Conservation (phyloP, 2,888 invertebrate genomes). For the Cephus rjabovi region DNA sequence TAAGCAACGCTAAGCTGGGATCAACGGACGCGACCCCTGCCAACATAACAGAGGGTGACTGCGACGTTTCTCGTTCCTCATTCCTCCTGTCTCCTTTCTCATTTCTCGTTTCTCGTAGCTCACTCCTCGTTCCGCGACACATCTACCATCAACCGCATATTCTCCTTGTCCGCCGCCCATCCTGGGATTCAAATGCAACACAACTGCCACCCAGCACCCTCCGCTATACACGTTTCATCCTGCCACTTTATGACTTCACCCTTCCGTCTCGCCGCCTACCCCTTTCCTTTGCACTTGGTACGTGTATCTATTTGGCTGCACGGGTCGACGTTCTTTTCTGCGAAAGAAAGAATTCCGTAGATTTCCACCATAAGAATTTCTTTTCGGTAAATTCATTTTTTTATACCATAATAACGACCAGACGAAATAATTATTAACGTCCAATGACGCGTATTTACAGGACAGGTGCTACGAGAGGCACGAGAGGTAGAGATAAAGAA, state of each 20-base stretch:
- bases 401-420: not conserved
- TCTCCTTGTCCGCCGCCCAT: constrained; percentile 34
- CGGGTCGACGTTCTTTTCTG: not conserved
- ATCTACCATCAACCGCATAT: constrained; percentile 21
- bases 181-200: constrained; percentile 40
- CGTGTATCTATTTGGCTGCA: not conserved
- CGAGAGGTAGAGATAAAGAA: not conserved
- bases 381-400: not conserved
- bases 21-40: constrained; percentile 57
- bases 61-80: constrained; percentile 24
- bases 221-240: not conserved
- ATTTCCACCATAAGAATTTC: not conserved
- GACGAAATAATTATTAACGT: not conserved
- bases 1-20: constrained; percentile 50
- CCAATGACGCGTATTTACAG: not conserved
- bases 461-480: not conserved
- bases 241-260: not conserved
- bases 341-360: not conserved
- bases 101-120: constrained; percentile 17
- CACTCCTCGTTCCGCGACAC: constrained; percentile 21
- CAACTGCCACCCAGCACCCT: constrained; percentile 22
- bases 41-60: constrained; percentile 40
- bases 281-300: not conserved
- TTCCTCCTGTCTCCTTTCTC: constrained; percentile 13
- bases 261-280: not conserved